Evolutionary conservation across 2,113 vertebrate species (phyloP).

Genomic region (Eurystomus gularis): DNA sequence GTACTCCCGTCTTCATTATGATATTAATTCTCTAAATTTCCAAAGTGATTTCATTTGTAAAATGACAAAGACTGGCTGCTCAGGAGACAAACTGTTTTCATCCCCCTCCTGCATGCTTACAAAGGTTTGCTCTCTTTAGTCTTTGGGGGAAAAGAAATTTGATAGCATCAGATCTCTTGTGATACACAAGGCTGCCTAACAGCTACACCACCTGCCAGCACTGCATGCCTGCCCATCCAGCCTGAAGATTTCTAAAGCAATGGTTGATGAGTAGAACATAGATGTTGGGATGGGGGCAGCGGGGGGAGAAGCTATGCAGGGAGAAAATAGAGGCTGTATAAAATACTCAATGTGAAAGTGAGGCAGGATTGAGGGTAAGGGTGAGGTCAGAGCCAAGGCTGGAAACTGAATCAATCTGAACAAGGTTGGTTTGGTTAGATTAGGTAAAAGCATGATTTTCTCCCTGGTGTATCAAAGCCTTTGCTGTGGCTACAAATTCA

Average conservation of each 20-base stretch:
- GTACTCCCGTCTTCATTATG: slow-evolving; percentile 93
- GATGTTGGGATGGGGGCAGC: slow-evolving; percentile 32
- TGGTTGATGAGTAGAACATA: slow-evolving; percentile 73
- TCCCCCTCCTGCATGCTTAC: slow-evolving; percentile 81
- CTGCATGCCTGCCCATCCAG: slow-evolving; percentile 78
- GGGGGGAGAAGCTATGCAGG: slow-evolving; percentile 31
- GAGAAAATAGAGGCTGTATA: slow-evolving; percentile 63
- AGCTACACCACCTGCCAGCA: slow-evolving; percentile 85
- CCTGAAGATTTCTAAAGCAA: slow-evolving; percentile 74
- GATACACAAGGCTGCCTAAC: slow-evolving; percentile 86
- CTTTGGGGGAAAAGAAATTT: slow-evolving; percentile 85
- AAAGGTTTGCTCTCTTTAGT: slow-evolving; percentile 77
- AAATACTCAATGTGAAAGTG: slow-evolving; percentile 69
- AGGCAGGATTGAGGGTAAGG: slow-evolving; percentile 71
- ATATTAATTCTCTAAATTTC: slow-evolving; percentile 97
- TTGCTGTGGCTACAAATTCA: slow-evolving; percentile 64
- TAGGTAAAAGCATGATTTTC: slow-evolving; percentile 59
- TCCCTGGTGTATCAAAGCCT: slow-evolving; percentile 48
- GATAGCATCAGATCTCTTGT: slow-evolving; percentile 87
- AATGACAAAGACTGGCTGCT: slow-evolving; percentile 90
- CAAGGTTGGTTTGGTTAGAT: slow-evolving; percentile 59
- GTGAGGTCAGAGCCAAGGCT: slow-evolving; percentile 69
- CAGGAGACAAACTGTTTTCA: slow-evolving; percentile 92
- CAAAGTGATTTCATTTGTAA: slow-evolving; percentile 95
- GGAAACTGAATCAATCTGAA: slow-evolving; percentile 62